Evolutionary conservation across 2,797 vertebrate genomes (phyloP).

Genomic region (Rhadinocentrus ornatus): DNA sequence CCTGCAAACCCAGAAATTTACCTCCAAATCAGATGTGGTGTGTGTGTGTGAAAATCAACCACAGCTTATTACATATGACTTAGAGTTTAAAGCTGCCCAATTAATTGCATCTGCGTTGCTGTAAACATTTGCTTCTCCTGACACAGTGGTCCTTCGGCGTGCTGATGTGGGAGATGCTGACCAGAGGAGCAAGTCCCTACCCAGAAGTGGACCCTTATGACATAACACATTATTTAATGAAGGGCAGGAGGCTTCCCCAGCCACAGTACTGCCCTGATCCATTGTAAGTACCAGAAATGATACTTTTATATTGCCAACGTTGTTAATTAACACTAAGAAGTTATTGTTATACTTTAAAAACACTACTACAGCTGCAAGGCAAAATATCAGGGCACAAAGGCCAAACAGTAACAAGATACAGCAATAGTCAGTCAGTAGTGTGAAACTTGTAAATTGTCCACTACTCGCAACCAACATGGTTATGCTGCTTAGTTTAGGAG

Average conservation of each 20-base stretch:
- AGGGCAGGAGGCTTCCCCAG: slow-evolving; percentile 91
- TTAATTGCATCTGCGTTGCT: not conserved
- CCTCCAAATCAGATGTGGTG: slow-evolving; percentile 97
- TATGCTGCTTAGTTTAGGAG: slow-evolving; percentile 46
- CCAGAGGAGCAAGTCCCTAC: slow-evolving; percentile 93
- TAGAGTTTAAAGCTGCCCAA: no score
- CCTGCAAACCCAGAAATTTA: slow-evolving; percentile 96
- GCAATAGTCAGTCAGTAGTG: slow-evolving; percentile 43
- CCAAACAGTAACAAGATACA: slow-evolving; percentile 34
- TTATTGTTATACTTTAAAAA: slow-evolving; percentile 1
- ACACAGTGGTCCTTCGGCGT: slow-evolving; percentile 97
- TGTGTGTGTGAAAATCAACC: slow-evolving; percentile 26
- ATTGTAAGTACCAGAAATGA: slow-evolving; percentile 85
- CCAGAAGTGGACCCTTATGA: slow-evolving; percentile 94
- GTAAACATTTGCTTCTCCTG: slow-evolving; percentile 6
- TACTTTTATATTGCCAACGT: not conserved
- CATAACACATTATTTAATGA: slow-evolving; percentile 89
- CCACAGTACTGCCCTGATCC: slow-evolving; percentile 91
- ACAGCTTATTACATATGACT: not conserved
- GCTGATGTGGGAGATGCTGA: slow-evolving; percentile 97
- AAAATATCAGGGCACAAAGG: slow-evolving; percentile 30
- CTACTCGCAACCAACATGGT: slow-evolving; percentile 41
- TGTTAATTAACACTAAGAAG: not conserved
- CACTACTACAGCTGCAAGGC: not conserved
- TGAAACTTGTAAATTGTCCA: slow-evolving; percentile 55